A percentile compares a stretch with the other conserved stretches of the same genome.
Evolutionary conservation across 2,888 invertebrate species (phyloP).

Genomic region (Amiota mariae): DNA sequence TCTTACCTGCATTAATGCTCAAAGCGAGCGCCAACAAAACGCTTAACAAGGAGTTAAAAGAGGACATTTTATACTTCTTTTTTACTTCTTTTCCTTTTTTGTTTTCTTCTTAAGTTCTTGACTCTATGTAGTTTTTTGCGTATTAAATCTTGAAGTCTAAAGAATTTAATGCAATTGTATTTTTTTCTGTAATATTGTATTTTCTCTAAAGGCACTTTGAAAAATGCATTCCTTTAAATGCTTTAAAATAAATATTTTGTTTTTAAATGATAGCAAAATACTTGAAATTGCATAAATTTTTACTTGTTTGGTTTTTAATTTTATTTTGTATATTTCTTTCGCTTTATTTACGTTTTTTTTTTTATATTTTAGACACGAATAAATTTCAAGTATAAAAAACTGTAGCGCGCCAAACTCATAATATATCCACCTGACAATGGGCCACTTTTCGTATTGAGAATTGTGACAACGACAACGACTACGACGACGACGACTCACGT

Average conservation of each 20-base stretch:
- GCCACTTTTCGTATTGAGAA: too few relatives aligned
- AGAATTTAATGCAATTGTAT: background rate
- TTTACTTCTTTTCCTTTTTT: background rate
- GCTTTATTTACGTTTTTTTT: background rate
- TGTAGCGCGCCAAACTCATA: background rate
- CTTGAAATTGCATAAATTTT: background rate
- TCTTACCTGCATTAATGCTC: constrained; percentile 46
- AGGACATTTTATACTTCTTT: constrained; percentile 45
- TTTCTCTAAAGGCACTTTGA: background rate
- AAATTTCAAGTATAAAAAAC: constrained; percentile 7
- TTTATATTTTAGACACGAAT: constrained; percentile 7
- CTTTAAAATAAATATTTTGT: too few relatives aligned
- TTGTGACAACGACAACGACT: constrained; percentile 11
- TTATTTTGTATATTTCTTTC: background rate
- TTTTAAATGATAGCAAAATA: background rate
- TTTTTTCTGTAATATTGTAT: background rate
- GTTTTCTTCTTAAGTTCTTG: background rate
- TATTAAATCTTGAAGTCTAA: background rate
- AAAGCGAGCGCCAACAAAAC: constrained; percentile 50
- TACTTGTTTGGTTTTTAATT: background rate
- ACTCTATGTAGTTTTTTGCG: background rate
- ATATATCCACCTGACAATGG: constrained; percentile 29
- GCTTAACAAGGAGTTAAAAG: constrained; percentile 48
- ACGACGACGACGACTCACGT: constrained; percentile 42
- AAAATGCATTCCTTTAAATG: too few relatives aligned